Base-by-base conservation (phyloP, 2,888 invertebrate genomes). In the Coelinius sp. region DNA sequence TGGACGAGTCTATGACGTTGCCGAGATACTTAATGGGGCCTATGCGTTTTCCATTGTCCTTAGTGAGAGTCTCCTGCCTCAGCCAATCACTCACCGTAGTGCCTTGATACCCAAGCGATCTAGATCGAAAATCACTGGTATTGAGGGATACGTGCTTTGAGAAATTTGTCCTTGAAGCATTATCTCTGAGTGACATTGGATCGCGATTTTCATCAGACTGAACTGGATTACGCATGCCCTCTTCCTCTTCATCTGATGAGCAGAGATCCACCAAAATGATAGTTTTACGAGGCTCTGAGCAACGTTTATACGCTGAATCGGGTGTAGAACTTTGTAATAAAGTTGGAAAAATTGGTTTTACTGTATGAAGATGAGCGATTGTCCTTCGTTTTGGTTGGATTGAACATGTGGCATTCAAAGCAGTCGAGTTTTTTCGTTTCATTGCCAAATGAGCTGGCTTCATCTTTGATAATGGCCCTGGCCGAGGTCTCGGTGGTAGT, bases 171-270 rank as follows among this genome's bases (percentile, higher is more conserved):
- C 75, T 64, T 7, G 64, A n/a, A 10, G 24, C 46, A 24, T 65
- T 68, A 12, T 68, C 17, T 1, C 59, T 52, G 1, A 63, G 24
- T 14, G 70, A 52, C 75, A 73, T 69, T 4, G 84, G 84, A 76
- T 86, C 81, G 46, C 75, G 75, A 70, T 84, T 86, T 70, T 85
- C 83, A 65, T 86, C 83, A 8, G 79, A 77, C 0, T 79, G 73
- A 4, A 63, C 41, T 24, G 66, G 66, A 17, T 4, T 69, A 82
- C 85, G 85, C 49, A 86, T 79, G 78, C 83, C 84, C n/a, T 63
- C 62, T 31, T 93, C 93, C 78, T 93, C 93, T 71, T 92, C 93
- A n/a, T n/a, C n/a, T 1, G 93, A 90, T 6, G 90, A 92, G 85
- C 93, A 93, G 82, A 93, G 89, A 84, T 93, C 92, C 79, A 93